Conservation (phyloP, 2,888 invertebrate species). For the Argyresthia albistria region DNA sequence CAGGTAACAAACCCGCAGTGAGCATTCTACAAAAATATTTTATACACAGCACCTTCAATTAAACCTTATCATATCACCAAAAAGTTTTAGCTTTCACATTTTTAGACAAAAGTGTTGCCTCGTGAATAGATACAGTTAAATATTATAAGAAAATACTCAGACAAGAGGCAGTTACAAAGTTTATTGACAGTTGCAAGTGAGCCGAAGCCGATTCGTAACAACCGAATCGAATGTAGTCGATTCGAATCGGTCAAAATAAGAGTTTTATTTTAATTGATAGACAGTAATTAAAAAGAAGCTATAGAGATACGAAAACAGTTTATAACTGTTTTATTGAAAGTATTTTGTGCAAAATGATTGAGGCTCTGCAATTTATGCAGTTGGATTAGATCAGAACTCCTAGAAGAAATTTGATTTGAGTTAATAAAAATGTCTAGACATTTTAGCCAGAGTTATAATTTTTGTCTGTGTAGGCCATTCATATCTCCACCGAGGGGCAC, state of each 20-base stretch:
- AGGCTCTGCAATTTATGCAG: too few species aligned
- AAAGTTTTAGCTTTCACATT: neutral
- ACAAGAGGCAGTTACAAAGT: conserved; percentile 60
- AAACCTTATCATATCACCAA: neutral
- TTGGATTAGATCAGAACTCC: too few species aligned
- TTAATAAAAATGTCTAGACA: too few species aligned
- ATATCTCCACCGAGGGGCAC: too few species aligned
- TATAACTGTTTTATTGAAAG: neutral
- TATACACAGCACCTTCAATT: neutral
- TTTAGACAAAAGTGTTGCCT: conserved; percentile 9
- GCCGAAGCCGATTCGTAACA: conserved; percentile 46
- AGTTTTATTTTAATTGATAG: conserved; percentile 44
- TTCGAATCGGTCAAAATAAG: conserved; percentile 40
- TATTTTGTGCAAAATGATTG: too few species aligned
- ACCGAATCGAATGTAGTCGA: conserved; percentile 42
- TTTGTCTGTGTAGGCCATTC: too few species aligned
- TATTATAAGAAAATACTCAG: conserved; percentile 46
- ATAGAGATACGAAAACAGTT: conserved; percentile 30
- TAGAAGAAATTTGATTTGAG: too few species aligned
- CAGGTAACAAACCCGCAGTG: too few species aligned
- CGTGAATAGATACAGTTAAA: conserved; percentile 52
- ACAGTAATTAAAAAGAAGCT: conserved; percentile 59
- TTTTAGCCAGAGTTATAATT: too few species aligned
- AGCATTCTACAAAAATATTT: too few species aligned
- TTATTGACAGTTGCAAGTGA: conserved; percentile 60